Evolutionary conservation across 2,113 vertebrate genomes (phyloP).

Genomic region (Agapornis roseicollis): DNA sequence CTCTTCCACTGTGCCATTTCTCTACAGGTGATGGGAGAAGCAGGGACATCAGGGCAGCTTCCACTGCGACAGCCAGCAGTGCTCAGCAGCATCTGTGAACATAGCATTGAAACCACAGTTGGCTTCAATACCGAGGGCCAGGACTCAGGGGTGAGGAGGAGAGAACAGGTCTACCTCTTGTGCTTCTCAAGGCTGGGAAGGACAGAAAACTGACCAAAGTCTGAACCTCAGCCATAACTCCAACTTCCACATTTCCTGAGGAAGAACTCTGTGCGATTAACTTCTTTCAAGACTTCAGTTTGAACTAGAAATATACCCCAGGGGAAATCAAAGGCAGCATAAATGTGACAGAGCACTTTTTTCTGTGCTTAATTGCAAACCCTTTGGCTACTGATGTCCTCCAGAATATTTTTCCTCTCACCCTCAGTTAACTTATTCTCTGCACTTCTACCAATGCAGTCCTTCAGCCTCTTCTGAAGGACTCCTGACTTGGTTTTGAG

Average conservation of each 20-base stretch:
- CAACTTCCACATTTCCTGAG: neutral
- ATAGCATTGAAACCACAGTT: rapidly evolving
- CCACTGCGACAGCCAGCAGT: neutral
- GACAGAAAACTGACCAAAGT: neutral
- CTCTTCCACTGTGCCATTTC: neutral
- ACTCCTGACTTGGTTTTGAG: neutral
- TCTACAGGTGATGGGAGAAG: neutral
- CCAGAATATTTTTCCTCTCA: neutral
- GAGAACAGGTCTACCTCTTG: neutral
- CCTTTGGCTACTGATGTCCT: neutral
- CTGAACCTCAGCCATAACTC: neutral
- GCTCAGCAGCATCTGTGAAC: neutral
- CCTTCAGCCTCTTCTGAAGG: neutral
- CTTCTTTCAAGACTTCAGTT: neutral
- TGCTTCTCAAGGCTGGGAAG: neutral
- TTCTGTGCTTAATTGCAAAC: neutral
- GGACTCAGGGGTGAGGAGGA: neutral
- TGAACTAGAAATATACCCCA: neutral
- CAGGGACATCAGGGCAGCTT: neutral
- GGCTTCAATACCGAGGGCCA: neutral
- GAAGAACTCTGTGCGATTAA: neutral
- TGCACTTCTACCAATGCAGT: neutral
- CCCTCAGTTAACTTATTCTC: neutral
- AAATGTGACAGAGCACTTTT: neutral
- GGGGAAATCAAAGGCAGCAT: neutral